Base-by-base conservation (phyloP, 2,113 vertebrate genomes). In the Diglossa brunneiventris region DNA sequence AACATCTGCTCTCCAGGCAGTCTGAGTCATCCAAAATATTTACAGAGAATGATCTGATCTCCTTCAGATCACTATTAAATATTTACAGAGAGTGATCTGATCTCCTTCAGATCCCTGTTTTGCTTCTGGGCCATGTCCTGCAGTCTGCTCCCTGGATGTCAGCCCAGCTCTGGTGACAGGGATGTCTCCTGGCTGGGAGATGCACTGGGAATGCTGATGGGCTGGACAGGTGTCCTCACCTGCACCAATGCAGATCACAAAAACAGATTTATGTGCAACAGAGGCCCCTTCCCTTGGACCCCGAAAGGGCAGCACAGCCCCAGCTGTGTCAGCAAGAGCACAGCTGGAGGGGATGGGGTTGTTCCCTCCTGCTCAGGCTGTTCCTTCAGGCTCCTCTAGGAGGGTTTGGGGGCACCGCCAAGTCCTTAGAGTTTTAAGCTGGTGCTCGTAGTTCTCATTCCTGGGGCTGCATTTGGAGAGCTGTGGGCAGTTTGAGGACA, bases 241-340 rank as follows among this genome's bases (percentile, higher is more conserved):
- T 35, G 50, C 20, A 62, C 37, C 12, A 12, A 3, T 2, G 11
- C 44, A 85, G 44, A 11, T 31, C 35, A 31, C 62, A 76, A 67
- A 50, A 67, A 5, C 0, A 17, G 52, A 59, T 59, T 58, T 6
- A 15, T 67, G 24, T 42, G 31, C 35, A 24, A 3, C 39, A 58
- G 28, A 13, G 24, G 46, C 13, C 12, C 27, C 46, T 52, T 44
- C 7, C 53, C 22, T 20, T 0, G 0, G 39, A 4, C 2, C 26
- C 44, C 20, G 41, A 37, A 26, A 67, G 35, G 42, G 52, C 72
- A 75, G 83, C 83, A 35, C 42, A 58, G 72, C 72, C 35, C 72
- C 52, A 58, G 62, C 52, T 66, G 70, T 42, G 52, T 3, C 83
- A 84, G 59, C 41, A 12, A 7, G 28, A 41, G 61, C 69, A 35